A percentile compares a stretch with the other conserved stretches of the same genome.
These are phyloP conservation scores for Anaspis maculata DNA, from an alignment of 2,888 invertebrate species.

Conservation along the genomic window DNA sequence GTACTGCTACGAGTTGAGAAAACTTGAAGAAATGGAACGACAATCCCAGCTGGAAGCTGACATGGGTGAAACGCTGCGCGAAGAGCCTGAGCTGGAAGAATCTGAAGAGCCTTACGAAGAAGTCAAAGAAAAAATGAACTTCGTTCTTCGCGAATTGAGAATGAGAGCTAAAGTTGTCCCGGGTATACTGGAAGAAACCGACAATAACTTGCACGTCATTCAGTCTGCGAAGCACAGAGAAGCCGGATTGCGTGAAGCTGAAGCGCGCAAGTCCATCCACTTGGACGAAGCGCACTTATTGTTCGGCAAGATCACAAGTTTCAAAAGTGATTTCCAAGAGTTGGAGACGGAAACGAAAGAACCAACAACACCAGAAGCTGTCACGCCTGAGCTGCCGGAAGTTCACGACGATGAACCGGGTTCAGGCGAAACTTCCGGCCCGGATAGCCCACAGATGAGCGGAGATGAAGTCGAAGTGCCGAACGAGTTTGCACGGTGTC, in stretches of 20 bases:
- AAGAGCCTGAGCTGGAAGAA: conserved; percentile 50
- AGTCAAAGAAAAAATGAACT: conserved; percentile 72
- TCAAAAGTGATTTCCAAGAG: conserved; percentile 44
- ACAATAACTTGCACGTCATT: conserved; percentile 36
- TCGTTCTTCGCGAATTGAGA: conserved; percentile 67
- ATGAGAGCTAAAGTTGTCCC: conserved; percentile 52
- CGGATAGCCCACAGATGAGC: conserved; percentile 73
- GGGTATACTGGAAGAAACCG: conserved; percentile 38
- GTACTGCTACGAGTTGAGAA: conserved; percentile 82
- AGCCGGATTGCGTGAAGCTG: no score
- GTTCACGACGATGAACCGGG: conserved; percentile 46
- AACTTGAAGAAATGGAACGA: conserved; percentile 78
- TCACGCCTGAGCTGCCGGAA: conserved; percentile 2
- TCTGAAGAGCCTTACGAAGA: conserved; percentile 57
- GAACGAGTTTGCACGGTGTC: conserved; percentile 40
- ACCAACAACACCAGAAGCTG: conserved; percentile 14
- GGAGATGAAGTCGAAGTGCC: conserved; percentile 57
- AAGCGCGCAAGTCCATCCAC: conserved; percentile 26
- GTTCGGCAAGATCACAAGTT: conserved; percentile 40
- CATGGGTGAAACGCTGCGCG: conserved; percentile 52
- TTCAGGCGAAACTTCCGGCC: conserved; percentile 82
- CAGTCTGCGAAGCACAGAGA: conserved; percentile 36
- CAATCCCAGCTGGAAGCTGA: conserved; percentile 58
- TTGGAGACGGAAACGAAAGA: conserved; percentile 29
- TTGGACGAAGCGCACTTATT: conserved; percentile 35